Percentiles rank a stretch among this genome's conserved stretches.
Evolutionary conservation across 2,797 vertebrate genomes (phyloP).

Genomic region (Ctenochaetus hawaiiensis): DNA sequence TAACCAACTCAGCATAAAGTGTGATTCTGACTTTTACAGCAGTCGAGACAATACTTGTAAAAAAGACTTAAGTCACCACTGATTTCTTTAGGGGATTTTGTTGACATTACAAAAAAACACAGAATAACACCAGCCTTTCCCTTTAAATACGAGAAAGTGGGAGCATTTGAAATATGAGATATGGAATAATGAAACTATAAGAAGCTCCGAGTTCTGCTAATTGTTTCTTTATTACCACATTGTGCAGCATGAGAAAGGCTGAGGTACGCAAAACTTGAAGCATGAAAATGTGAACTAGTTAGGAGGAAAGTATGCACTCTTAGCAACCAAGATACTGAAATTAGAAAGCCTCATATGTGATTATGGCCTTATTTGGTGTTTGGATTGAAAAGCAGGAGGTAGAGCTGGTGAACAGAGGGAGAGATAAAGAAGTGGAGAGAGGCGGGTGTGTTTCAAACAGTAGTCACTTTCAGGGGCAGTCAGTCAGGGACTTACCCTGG

Average conservation of each 20-base stretch:
- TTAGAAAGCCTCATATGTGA: slow-evolving; percentile 13
- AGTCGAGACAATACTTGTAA: not conserved
- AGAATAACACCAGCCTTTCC: not conserved
- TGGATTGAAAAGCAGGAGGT: slow-evolving; percentile 5
- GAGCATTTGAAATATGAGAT: not conserved
- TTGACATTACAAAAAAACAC: not conserved
- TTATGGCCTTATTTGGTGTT: slow-evolving; percentile 42
- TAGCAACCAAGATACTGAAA: slow-evolving; percentile 19
- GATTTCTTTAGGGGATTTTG: not conserved
- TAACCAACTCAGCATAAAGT: not conserved
- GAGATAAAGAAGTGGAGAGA: slow-evolving; percentile 5
- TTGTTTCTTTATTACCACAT: not conserved
- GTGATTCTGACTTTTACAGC: not conserved
- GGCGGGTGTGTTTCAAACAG: slow-evolving; percentile 17
- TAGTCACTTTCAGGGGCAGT: slow-evolving; percentile 29
- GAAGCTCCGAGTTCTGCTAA: not conserved
- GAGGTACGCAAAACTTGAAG: not conserved
- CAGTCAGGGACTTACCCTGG: slow-evolving; percentile 88
- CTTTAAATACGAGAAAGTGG: not conserved
- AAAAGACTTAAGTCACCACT: not conserved
- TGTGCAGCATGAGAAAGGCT: not conserved
- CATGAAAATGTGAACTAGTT: not conserved
- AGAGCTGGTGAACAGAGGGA: not conserved
- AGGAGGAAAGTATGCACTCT: not conserved
- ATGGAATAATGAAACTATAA: not conserved